Evolutionary conservation across 2,797 vertebrate genomes (phyloP), one percentile per base, ranked within the genome.

Genomic region (Lepilemur septentrionalis): DNA sequence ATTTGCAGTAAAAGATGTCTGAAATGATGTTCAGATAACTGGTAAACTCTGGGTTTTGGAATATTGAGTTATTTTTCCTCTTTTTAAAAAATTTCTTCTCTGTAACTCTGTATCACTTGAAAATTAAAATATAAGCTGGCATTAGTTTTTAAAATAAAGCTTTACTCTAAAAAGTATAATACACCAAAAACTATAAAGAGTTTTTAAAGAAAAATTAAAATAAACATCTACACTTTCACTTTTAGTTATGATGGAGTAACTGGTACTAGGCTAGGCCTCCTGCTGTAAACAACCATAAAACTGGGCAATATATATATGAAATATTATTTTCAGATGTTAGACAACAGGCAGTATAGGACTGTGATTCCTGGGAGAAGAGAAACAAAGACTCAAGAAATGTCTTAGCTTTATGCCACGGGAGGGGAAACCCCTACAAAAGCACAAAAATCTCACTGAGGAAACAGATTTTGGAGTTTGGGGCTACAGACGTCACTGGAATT

Each of bases 1-100:
- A 80, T 65, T 59, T 93, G 43, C 43, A 94, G 38, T 76, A 81
- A 93, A 38, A 61, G 8, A 93, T 76, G 32, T 61, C 28, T 83
- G 32, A 89, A 94, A 88, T 91, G 72, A 90, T 63, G 50, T 70
- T 76, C 88, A 73, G 32, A 55, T 78, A 90, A 83, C 18, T 69
- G 15, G 52, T 70, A 65, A 91, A 70, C 15, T 92, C 17, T 93
- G 15, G 25, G 10, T 75, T 94, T 86, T 4, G 15, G 15, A 14
- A 94, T 75, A 73, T 0, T 84, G 48, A 67, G 5, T 78, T 93
- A 35, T 38, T 88, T 67, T 84, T 57, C 22, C 25, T 35, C 43
- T 70, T 76, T 76, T 78, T 48, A 7, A 52, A 70, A 79, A 91
- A 70, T 38, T 93, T 61, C 48, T 90, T 82, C 48, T 89, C 88